phyloP scores from a whole-genome alignment of 2,797 vertebrate genomes.

The Neosilurus mollespiculum region DNA sequence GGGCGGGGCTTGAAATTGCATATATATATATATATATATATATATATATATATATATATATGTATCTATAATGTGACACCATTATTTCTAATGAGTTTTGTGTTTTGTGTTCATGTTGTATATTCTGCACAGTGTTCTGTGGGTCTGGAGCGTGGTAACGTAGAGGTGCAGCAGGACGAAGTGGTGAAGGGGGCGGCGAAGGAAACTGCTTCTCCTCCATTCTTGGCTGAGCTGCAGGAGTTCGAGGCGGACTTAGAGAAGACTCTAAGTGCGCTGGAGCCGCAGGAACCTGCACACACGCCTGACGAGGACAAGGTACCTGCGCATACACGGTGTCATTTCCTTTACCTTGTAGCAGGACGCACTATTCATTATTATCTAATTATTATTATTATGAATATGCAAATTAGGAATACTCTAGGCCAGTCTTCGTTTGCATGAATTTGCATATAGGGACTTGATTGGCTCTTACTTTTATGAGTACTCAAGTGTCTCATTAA shows the following conservation, averaged over 20 bases:
- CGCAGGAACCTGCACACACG: slow-evolving; percentile 66
- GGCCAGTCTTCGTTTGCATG: not conserved
- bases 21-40: too few relatives aligned
- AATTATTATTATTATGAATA: not conserved
- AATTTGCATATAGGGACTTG: not conserved
- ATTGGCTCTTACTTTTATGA: not conserved
- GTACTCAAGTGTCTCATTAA: not conserved
- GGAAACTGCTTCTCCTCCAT: slow-evolving; percentile 15
- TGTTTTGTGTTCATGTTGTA: not conserved
- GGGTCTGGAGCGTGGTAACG: slow-evolving; percentile 68
- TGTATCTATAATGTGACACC: too few relatives aligned
- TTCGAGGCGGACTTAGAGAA: slow-evolving; percentile 81
- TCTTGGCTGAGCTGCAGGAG: slow-evolving; percentile 58
- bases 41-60: too few relatives aligned
- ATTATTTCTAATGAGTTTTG: too few relatives aligned
- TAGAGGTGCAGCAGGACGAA: slow-evolving; percentile 60
- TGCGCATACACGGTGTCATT: not conserved
- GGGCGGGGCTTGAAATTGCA: not conserved
- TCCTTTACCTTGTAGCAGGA: not conserved
- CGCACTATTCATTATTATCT: not conserved
- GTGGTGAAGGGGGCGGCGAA: slow-evolving; percentile 52
- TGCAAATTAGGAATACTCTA: not conserved
- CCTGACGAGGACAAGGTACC: slow-evolving; percentile 85
- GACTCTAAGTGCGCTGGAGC: slow-evolving; percentile 77
- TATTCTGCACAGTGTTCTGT: slow-evolving; percentile 73